Evolutionary conservation across 1,140 invertebrate species (phyloP), one percentile per base, ranked within the genome.

Genomic region (Tetragonula clypearis): DNA sequence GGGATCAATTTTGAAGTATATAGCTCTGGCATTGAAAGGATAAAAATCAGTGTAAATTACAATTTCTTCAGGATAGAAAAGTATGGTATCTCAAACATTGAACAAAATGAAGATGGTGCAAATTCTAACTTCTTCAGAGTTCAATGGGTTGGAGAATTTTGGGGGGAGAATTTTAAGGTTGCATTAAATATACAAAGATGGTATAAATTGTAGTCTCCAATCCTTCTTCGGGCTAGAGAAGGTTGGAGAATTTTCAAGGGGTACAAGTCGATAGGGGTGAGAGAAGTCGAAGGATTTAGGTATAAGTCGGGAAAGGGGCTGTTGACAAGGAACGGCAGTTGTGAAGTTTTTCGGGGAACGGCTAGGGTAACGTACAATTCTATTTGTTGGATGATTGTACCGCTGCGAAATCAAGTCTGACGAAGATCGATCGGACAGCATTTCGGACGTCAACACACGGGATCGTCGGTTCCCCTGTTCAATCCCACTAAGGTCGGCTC

Each of bases 311-410:
- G 79, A 69, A 83, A 88, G 79, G 69, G 90, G 87, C 84, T 92
- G 94, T 93, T 94, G 93, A 94, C 93, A 94, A 93, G 92, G 85
- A 93, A 92, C 90, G 93, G 90, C 94, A 93, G 93, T 94, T 93
- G 92, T 91, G 87, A 86, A 91, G 88, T 88, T 90, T 92, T 90
- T 92, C 90, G 91, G 91, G 90, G 92, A 90, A 90, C 85, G 77
- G 84, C 58, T 89, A 86, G 91, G 91, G 91, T 90, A 87, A 91
- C 92, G 91, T 94, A 94, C 94, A 93, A 94, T 95, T 94, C 93
- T 94, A 95, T 95, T 95, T 94, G 94, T 94, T 94, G 94, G 94
- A 92, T 94, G 94, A 94, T 94, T 94, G 94, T 94, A 93, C 92
- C 92, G 93, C 92, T 94, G 91, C 94, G 93, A 95, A 95, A 95